Conservation (phyloP, 2,888 invertebrate species). For the Leptinotarsa peninsularis region DNA sequence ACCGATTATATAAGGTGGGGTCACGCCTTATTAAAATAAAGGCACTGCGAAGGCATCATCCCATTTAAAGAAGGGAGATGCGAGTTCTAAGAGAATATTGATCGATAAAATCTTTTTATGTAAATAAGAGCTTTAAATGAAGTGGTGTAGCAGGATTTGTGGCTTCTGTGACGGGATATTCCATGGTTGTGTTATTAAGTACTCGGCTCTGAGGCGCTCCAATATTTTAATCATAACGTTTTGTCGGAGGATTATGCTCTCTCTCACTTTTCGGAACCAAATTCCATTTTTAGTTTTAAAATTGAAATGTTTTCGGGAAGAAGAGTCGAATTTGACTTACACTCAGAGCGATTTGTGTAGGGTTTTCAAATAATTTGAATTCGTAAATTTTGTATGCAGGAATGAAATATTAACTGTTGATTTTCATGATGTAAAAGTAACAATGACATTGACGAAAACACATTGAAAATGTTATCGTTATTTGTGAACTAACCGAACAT, state of each 20-base stretch:
- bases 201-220: conserved; percentile 41
- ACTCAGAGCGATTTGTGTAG: neutral
- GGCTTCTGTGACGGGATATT: conserved; percentile 47
- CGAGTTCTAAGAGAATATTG: conserved; percentile 35
- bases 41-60: conserved; percentile 15
- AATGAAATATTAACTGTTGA: too few relatives aligned
- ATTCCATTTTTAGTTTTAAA: neutral
- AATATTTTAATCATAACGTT: conserved; percentile 48
- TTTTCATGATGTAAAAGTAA: too few relatives aligned
- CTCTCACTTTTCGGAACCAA: conserved; percentile 1
- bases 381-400: too few relatives aligned
- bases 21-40: conserved; percentile 21
- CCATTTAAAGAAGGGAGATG: conserved; percentile 2
- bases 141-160: conserved; percentile 47
- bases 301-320: neutral
- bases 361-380: too few relatives aligned
- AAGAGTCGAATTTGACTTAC: neutral
- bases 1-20: conserved; percentile 16
- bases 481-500: too few relatives aligned
- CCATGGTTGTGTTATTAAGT: conserved; percentile 45
- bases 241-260: conserved; percentile 44
- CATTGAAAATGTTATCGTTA: too few relatives aligned
- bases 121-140: conserved; percentile 45
- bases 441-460: too few relatives aligned
- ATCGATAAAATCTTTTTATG: conserved; percentile 48